Evolutionary conservation across 2,888 invertebrate species (phyloP).

Genomic region (Clusia tigrina): DNA sequence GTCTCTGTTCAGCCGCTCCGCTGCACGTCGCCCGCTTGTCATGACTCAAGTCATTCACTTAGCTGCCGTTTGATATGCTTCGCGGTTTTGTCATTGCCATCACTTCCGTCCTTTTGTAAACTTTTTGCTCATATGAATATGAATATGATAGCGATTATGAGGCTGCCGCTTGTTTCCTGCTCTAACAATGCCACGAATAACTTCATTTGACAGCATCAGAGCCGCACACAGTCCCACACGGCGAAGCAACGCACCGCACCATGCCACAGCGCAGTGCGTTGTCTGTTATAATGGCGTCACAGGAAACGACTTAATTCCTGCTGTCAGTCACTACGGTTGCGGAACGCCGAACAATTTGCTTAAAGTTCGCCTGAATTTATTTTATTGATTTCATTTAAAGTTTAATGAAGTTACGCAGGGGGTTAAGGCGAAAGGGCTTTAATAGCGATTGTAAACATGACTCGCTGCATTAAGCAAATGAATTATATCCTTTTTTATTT

Average conservation of each 20-base stretch:
- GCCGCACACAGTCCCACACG: too few species aligned
- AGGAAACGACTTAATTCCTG: slow-evolving; percentile 22
- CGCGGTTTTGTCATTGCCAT: slow-evolving; percentile 1
- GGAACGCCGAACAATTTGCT: slow-evolving; percentile 45
- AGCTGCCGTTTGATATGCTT: neutral
- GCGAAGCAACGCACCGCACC: too few species aligned
- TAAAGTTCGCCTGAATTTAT: slow-evolving; percentile 12
- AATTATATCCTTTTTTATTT: too few species aligned
- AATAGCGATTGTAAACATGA: too few species aligned
- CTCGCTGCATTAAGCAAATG: too few species aligned
- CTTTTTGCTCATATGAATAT: neutral
- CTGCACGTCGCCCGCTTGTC: neutral
- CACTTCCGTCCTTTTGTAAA: neutral
- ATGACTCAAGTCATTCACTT: too few species aligned
- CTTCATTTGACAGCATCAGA: slow-evolving; percentile 1
- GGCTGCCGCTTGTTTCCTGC: neutral
- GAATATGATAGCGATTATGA: too few species aligned
- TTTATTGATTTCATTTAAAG: slow-evolving; percentile 8
- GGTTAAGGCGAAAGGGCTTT: too few species aligned
- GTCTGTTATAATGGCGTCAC: slow-evolving; percentile 11
- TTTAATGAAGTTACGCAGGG: slow-evolving; percentile 9
- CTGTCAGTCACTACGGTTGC: slow-evolving; percentile 43
- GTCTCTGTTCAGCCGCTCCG: neutral
- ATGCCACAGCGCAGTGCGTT: too few species aligned
- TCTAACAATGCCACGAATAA: too few species aligned